phyloP scores from a whole-genome alignment of 2,113 vertebrate species.

The Odontophorus gujanensis region DNA sequence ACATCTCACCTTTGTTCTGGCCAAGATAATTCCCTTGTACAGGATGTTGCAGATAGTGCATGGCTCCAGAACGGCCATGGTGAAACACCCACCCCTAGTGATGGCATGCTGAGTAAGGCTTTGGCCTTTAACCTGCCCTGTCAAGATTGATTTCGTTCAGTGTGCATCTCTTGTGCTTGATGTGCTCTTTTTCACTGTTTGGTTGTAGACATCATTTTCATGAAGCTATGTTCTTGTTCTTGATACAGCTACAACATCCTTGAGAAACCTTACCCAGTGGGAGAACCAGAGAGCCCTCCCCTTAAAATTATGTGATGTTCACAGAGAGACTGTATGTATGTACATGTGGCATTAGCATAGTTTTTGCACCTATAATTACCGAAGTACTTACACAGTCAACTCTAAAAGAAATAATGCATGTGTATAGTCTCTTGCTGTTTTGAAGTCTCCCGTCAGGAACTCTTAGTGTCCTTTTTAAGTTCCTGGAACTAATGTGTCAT shows the following conservation, averaged over 20 bases:
- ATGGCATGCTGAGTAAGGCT: neutral
- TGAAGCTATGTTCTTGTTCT: conserved; percentile 2
- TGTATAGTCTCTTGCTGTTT: neutral
- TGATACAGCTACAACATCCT: neutral
- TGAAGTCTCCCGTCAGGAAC: neutral
- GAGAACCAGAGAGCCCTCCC: neutral
- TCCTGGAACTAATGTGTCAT: neutral
- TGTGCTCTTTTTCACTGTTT: neutral
- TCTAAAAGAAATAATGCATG: neutral
- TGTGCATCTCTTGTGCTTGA: neutral
- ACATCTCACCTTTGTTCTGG: neutral
- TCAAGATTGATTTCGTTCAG: neutral
- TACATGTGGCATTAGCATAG: neutral
- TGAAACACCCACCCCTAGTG: neutral
- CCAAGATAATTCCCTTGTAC: neutral
- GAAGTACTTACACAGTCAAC: neutral
- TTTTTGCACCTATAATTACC: neutral
- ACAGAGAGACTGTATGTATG: neutral
- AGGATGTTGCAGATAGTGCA: neutral
- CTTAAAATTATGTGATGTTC: neutral
- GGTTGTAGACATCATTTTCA: neutral
- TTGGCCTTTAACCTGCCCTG: neutral
- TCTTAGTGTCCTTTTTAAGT: neutral
- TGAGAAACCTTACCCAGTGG: neutral
- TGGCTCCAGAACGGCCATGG: neutral